Base-by-base conservation (phyloP, 2,888 invertebrate genomes). In the Notodonta ziczac region DNA sequence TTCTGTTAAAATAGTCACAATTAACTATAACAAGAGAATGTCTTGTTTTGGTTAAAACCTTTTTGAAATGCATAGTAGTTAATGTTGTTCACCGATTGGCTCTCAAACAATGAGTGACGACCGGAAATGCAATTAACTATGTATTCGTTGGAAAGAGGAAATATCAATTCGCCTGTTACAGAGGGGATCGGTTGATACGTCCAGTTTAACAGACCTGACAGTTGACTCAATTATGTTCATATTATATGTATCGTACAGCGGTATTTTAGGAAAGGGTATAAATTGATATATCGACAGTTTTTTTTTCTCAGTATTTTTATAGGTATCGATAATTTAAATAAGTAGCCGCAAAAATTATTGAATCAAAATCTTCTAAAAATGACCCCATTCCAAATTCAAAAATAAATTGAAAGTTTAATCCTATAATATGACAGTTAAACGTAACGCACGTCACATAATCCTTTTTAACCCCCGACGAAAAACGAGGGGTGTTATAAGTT, bases 61-160 rank as follows among this genome's bases (percentile, higher is more conserved):
- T 52, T 51, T 52, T 12, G 24, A 61, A 48, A 62, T 55, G 59
- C 59, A 40, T 59, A 46, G 58, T 60, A 40, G 61, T 60, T 76
- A 74, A 78, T 76, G 73, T 70, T 77, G 78, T 83, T 78, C 80
- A 75, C 72, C 74, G 80, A 87, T 85, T 81, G 84, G 73, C 82
- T 78, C 85, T 82, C 82, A 87, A 88, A 89, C 90, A 88, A 90
- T 91, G 88, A 91, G 72, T 87, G 90, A 88, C 90, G 83, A 84
- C 89, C 90, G 92, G 93, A 93, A 90, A 84, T 82, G 84, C 88
- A 93, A 93, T 93, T 92, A 93, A 88, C 88, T 86, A 88, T 88
- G 87, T 88, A 90, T 89, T 83, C 83, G 84, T 82, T 85, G 86
- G 88, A 86, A 91, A 91, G 89, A 92, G 93, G 93, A 93, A 91